Evolutionary conservation across 2,888 invertebrate species (phyloP).

Genomic region (Ommatoiulus sabulosus): DNA sequence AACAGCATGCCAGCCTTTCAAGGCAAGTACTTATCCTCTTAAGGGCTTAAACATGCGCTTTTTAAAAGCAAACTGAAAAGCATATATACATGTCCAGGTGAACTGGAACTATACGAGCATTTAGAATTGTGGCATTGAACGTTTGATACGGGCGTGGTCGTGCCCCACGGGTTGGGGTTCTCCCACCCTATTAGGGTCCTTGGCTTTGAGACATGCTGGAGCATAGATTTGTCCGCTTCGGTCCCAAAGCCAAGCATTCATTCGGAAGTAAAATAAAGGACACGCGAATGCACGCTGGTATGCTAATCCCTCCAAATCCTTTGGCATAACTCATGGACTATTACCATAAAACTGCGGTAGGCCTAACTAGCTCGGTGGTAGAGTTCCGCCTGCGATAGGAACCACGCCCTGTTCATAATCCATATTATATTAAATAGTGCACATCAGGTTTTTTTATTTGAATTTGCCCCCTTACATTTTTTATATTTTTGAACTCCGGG

Average conservation of each 20-base stretch:
- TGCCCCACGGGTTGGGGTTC: background rate
- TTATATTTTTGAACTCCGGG: background rate
- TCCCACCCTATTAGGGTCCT: background rate
- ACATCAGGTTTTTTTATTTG: slow-evolving; percentile 25
- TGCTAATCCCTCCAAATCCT: slow-evolving; percentile 37
- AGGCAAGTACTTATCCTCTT: slow-evolving; percentile 7
- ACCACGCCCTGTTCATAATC: slow-evolving; percentile 14
- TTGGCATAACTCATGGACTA: background rate
- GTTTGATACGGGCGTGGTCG: slow-evolving; percentile 29
- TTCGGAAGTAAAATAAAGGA: background rate
- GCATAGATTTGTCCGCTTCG: background rate
- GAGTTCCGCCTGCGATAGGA: slow-evolving; percentile 7
- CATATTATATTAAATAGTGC: slow-evolving; percentile 40
- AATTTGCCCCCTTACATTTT: background rate
- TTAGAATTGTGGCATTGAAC: background rate
- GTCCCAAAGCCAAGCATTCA: background rate
- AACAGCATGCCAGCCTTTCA: background rate
- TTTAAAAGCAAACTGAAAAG: background rate
- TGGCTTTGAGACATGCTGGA: background rate
- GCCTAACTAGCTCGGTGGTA: slow-evolving; percentile 28
- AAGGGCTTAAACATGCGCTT: background rate
- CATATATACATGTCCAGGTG: background rate
- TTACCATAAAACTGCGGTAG: slow-evolving; percentile 37
- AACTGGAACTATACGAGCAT: background rate
- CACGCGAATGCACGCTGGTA: background rate